Evolutionary conservation across 1,140 invertebrate species (phyloP).

Genomic region (Periplaneta americana): DNA sequence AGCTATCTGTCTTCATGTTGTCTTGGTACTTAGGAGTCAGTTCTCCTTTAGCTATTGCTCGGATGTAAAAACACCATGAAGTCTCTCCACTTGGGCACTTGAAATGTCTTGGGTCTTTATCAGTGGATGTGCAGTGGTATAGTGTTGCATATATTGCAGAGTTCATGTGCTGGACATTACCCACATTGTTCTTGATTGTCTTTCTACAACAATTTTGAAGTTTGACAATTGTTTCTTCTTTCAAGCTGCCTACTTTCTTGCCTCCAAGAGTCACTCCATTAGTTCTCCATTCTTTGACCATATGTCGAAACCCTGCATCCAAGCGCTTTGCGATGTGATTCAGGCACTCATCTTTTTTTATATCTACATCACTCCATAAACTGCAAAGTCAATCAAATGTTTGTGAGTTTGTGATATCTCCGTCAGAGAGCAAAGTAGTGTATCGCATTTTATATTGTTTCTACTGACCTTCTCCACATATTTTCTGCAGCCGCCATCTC

Average conservation of each 20-base stretch:
- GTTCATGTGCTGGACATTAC: conserved; percentile 1
- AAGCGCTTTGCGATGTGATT: conserved; percentile 28
- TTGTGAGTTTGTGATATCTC: conserved; percentile 26
- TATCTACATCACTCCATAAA: conserved; percentile 21
- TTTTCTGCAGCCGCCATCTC: conserved; percentile 24
- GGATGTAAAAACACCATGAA: conserved; percentile 16
- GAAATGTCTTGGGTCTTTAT: conserved; percentile 2
- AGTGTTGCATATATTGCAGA: conserved; percentile 2
- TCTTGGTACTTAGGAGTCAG: not conserved
- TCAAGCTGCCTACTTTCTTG: conserved; percentile 8
- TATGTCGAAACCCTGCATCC: not conserved
- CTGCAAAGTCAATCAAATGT: conserved; percentile 20
- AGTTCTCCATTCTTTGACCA: conserved; percentile 2
- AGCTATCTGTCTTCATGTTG: too few relatives aligned
- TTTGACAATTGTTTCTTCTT: conserved; percentile 11
- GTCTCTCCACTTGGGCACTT: conserved; percentile 11
- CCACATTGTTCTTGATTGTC: not conserved
- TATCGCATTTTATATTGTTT: conserved; percentile 22
- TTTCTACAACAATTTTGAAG: conserved; percentile 4
- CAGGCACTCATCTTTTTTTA: conserved; percentile 28
- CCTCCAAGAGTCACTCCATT: not conserved
- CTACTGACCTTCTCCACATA: conserved; percentile 25
- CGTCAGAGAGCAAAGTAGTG: conserved; percentile 26
- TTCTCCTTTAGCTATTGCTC: conserved; percentile 7
- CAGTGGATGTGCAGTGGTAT: conserved; percentile 11